A percentile compares a stretch with the other conserved stretches of the same genome.
phyloP scores from a whole-genome alignment of 1,140 invertebrate genomes.

The Formica selysi region DNA sequence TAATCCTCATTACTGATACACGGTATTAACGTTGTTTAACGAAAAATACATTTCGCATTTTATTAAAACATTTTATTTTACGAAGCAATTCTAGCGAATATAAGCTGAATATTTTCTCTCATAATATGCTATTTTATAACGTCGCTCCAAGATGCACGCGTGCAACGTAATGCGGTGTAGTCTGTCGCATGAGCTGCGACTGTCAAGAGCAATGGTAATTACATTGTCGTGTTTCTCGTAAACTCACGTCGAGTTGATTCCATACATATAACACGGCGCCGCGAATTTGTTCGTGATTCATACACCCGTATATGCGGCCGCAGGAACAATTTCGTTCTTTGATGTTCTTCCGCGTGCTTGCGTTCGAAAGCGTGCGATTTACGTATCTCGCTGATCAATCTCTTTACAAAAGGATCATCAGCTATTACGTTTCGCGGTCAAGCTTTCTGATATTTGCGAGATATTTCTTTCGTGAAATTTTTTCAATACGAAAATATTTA shows the following conservation, averaged over 20 bases:
- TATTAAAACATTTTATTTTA: slow-evolving; percentile 24
- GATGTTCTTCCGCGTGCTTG: slow-evolving; percentile 40
- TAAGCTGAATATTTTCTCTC: slow-evolving; percentile 39
- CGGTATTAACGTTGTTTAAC: neutral
- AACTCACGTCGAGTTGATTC: slow-evolving; percentile 50
- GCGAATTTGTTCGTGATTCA: slow-evolving; percentile 44
- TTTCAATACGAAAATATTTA: neutral
- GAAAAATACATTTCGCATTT: slow-evolving; percentile 15
- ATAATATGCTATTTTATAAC: slow-evolving; percentile 32
- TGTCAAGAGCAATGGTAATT: slow-evolving; percentile 62
- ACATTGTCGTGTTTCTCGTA: slow-evolving; percentile 31
- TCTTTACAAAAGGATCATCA: neutral
- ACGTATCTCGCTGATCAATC: slow-evolving; percentile 45
- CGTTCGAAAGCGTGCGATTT: slow-evolving; percentile 1
- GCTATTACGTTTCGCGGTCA: neutral
- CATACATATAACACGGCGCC: slow-evolving; percentile 9
- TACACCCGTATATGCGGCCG: neutral
- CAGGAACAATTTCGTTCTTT: slow-evolving; percentile 39
- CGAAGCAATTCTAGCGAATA: neutral
- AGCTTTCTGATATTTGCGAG: neutral
- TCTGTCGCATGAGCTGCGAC: slow-evolving; percentile 53
- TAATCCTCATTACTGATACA: neutral
- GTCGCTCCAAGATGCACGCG: slow-evolving; percentile 54
- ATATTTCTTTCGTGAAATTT: slow-evolving; percentile 1
- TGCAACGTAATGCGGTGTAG: slow-evolving; percentile 30